Percentiles rank a stretch among this genome's conserved stretches.
Conservation (phyloP, 2,113 vertebrate species). For the Caretta caretta region DNA sequence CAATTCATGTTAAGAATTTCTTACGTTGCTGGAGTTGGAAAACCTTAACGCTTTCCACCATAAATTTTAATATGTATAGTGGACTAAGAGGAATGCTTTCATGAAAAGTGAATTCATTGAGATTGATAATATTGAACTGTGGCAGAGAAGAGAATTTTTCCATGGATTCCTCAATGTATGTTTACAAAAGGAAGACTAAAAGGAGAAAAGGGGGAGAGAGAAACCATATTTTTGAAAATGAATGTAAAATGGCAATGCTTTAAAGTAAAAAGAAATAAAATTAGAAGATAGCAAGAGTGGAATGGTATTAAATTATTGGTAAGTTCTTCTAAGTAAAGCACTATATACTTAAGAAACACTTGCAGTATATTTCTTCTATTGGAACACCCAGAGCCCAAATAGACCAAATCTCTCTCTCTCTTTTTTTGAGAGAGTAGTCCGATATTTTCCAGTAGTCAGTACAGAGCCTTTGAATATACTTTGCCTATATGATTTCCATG, state of each 20-base stretch:
- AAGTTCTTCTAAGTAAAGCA: background rate
- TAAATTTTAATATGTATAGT: slow-evolving; percentile 64
- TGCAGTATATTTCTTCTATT: background rate
- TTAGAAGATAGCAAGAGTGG: background rate
- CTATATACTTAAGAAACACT: background rate
- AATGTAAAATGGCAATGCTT: slow-evolving; percentile 13
- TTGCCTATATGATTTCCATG: background rate
- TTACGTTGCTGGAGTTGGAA: slow-evolving; percentile 59
- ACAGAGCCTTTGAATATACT: background rate
- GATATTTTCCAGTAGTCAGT: background rate
- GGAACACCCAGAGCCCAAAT: background rate
- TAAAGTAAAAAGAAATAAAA: background rate
- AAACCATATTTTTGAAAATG: background rate
- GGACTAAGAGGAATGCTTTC: slow-evolving; percentile 60
- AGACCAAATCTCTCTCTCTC: background rate
- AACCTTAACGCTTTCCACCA: slow-evolving; percentile 15
- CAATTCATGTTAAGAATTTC: slow-evolving; percentile 43
- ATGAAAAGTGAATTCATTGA: slow-evolving; percentile 37
- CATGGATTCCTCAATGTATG: slow-evolving; percentile 12
- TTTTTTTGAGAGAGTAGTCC: background rate
- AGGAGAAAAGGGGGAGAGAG: background rate
- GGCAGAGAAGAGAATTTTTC: background rate
- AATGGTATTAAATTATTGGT: background rate
- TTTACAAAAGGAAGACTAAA: background rate
- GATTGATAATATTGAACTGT: slow-evolving; percentile 50